phyloP scores from a whole-genome alignment of 2,113 vertebrate genomes.

The Malurus melanocephalus region DNA sequence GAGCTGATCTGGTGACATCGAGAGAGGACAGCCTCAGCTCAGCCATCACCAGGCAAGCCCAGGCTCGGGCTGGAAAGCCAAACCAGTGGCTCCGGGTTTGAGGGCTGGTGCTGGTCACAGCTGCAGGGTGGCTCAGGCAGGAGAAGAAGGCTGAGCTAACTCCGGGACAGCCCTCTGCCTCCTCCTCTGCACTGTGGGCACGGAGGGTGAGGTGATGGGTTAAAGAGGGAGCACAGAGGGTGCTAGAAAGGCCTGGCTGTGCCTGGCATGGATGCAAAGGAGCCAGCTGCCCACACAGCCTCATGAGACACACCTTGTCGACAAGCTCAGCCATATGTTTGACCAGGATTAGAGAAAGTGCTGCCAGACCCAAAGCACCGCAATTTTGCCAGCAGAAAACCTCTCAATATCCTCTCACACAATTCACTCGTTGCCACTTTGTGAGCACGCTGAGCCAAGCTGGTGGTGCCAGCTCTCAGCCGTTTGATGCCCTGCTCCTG shows the following conservation, averaged over 20 bases:
- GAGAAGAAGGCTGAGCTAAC: background rate
- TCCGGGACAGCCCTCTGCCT: background rate
- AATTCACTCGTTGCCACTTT: background rate
- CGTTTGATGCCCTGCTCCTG: fast-evolving
- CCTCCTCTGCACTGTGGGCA: background rate
- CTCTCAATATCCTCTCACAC: background rate
- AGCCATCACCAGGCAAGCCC: background rate
- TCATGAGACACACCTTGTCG: background rate
- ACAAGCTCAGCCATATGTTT: background rate
- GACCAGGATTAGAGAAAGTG: background rate
- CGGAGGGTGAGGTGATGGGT: background rate
- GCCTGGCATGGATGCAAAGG: background rate
- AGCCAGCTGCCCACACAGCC: background rate
- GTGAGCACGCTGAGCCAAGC: background rate
- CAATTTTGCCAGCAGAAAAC: background rate
- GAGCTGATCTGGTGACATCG: background rate
- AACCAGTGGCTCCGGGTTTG: background rate
- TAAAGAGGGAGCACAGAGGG: background rate
- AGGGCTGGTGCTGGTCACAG: background rate
- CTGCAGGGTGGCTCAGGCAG: fast-evolving
- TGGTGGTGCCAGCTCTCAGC: background rate
- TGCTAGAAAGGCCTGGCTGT: background rate
- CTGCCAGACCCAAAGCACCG: background rate
- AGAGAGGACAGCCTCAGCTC: background rate
- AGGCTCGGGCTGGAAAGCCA: background rate